Conservation (phyloP, 2,797 vertebrate genomes). For the Poecilia wingei region DNA sequence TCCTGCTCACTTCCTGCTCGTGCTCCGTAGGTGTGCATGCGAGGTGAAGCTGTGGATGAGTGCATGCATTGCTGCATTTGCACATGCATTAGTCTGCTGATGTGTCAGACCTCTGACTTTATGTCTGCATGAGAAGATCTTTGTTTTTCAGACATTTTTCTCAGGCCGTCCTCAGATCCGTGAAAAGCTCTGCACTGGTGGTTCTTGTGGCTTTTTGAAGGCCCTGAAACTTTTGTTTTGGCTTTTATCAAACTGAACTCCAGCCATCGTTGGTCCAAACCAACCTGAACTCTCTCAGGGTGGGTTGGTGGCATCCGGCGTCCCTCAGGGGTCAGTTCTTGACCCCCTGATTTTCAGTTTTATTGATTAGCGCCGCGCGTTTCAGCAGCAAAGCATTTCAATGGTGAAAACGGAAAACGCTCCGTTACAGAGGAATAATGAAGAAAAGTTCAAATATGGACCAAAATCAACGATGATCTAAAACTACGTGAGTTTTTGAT, state of each 20-base stretch:
- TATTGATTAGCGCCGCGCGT: no score
- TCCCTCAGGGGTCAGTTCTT: not conserved
- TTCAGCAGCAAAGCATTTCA: no score
- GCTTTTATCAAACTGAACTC: not conserved
- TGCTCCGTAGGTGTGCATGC: slow-evolving; percentile 9
- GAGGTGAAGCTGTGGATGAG: not conserved
- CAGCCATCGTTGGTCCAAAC: no score
- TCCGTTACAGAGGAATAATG: no score
- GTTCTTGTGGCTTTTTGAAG: not conserved
- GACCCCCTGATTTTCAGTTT: not conserved
- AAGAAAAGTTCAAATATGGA: no score
- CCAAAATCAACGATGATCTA: no score
- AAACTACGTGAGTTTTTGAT: no score
- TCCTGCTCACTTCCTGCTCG: slow-evolving; percentile 67
- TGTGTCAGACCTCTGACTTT: not conserved
- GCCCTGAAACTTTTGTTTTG: not conserved
- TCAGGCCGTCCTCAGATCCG: not conserved
- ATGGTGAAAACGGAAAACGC: no score
- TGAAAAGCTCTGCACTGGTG: not conserved
- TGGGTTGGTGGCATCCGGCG: not conserved
- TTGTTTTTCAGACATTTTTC: not conserved
- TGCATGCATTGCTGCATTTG: slow-evolving; percentile 2
- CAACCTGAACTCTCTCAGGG: not conserved
- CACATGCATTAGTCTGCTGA: not conserved
- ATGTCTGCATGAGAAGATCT: not conserved